Percentiles rank a stretch among this genome's conserved stretches.
Evolutionary conservation across 2,888 invertebrate genomes (phyloP).

Genomic region (Mythimna vitellina): DNA sequence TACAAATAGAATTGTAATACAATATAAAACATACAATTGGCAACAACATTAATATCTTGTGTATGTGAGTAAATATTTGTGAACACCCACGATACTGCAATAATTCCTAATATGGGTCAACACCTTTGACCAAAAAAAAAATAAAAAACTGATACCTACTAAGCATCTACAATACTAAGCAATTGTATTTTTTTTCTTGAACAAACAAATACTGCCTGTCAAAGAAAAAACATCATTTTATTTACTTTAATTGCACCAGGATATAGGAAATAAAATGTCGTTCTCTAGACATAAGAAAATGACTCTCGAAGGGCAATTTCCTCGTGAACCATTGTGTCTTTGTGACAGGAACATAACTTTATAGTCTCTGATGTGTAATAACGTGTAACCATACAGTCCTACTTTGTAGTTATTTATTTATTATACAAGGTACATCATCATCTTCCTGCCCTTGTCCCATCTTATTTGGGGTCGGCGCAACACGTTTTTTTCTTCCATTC

Average conservation of each 20-base stretch:
- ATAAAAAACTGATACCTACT: too few relatives aligned
- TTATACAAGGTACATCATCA: not conserved
- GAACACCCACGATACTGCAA: too few relatives aligned
- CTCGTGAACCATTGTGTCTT: slow-evolving; percentile 36
- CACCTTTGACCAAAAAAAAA: not conserved
- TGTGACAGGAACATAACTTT: slow-evolving; percentile 28
- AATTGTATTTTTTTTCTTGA: not conserved
- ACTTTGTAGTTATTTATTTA: slow-evolving; percentile 5
- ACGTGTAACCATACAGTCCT: slow-evolving; percentile 4
- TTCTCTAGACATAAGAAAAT: slow-evolving; percentile 21
- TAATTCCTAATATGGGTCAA: not conserved
- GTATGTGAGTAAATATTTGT: too few relatives aligned
- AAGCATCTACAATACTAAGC: not conserved
- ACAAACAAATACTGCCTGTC: not conserved
- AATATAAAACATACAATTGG: too few relatives aligned
- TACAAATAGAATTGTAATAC: too few relatives aligned
- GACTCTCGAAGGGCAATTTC: slow-evolving; percentile 40
- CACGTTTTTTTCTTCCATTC: too few relatives aligned
- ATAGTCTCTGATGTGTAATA: slow-evolving; percentile 15
- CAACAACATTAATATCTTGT: too few relatives aligned
- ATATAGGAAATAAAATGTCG: slow-evolving; percentile 36
- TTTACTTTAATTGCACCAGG: not conserved
- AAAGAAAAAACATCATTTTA: too few relatives aligned
- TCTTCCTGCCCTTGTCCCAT: too few relatives aligned
- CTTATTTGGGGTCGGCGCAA: too few relatives aligned